These are phyloP conservation scores for Lepisosteus oculatus DNA, from an alignment of 2,113 vertebrate species.

Conservation along the genomic window DNA sequence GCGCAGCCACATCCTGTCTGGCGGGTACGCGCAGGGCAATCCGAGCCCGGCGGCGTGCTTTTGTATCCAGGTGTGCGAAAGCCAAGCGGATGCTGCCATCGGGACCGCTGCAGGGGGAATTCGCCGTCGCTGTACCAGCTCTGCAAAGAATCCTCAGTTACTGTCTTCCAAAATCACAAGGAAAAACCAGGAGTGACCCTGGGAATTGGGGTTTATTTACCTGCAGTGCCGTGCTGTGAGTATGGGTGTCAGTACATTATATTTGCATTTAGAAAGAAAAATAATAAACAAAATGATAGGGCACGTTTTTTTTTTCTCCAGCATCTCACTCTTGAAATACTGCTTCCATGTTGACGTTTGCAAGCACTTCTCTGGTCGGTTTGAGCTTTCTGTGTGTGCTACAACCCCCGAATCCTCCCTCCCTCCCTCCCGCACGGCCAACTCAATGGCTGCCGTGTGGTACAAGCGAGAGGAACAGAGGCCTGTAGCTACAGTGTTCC, in stretches of 20 bases:
- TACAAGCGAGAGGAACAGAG: too few species aligned
- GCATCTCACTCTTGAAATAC: too few species aligned
- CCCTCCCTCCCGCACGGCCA: too few species aligned
- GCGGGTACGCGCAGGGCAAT: background rate
- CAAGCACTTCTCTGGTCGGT: too few species aligned
- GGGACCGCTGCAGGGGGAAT: constrained; percentile 56
- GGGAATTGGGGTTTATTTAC: constrained; percentile 58
- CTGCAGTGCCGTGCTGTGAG: constrained; percentile 63
- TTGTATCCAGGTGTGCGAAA: background rate
- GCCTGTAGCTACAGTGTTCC: too few species aligned
- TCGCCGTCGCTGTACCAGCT: constrained; percentile 21
- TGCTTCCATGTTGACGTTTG: too few species aligned
- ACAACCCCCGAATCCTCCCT: too few species aligned
- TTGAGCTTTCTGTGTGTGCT: too few species aligned
- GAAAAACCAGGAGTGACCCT: constrained; percentile 48
- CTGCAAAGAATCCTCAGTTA: constrained; percentile 41
- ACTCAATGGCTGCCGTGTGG: too few species aligned
- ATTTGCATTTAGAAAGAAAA: too few species aligned
- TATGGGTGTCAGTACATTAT: constrained; percentile 27
- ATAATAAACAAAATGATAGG: too few species aligned
- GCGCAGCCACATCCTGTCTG: constrained; percentile 26
- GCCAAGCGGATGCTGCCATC: constrained; percentile 42
- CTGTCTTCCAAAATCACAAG: constrained; percentile 50
- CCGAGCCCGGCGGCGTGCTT: background rate
- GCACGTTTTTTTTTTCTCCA: too few species aligned